A percentile compares a stretch with the other conserved stretches of the same genome.
These are phyloP conservation scores for Drepana arcuata DNA, from an alignment of 1,140 invertebrate genomes.

Conservation along the genomic window DNA sequence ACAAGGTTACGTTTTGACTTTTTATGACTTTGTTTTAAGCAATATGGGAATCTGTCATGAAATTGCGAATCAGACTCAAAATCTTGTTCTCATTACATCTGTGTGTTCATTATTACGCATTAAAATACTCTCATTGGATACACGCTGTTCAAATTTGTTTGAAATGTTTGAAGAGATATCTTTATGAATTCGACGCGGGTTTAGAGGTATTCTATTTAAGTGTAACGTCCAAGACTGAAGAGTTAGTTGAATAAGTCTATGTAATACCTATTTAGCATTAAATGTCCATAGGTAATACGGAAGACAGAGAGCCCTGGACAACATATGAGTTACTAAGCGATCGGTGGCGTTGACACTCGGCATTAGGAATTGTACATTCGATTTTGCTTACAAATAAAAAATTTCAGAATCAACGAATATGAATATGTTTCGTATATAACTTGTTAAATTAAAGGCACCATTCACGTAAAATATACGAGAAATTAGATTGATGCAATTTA, in stretches of 20 bases:
- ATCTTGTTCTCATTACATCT: too few species aligned
- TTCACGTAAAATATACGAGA: conserved; percentile 38
- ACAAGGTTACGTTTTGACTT: too few species aligned
- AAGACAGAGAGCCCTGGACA: conserved; percentile 28
- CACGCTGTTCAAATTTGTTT: too few species aligned
- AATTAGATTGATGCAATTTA: too few species aligned
- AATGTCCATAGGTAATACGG: conserved; percentile 64
- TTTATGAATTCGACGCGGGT: conserved; percentile 61
- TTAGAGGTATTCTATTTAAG: conserved; percentile 69
- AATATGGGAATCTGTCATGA: too few species aligned
- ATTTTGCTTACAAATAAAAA: conserved; percentile 57
- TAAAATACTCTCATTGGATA: too few species aligned
- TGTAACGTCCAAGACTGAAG: conserved; percentile 71
- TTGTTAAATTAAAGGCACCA: conserved; percentile 24
- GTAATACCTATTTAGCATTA: conserved; percentile 67
- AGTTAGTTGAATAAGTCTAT: conserved; percentile 66
- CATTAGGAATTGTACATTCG: conserved; percentile 18
- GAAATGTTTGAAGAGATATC: conserved; percentile 21
- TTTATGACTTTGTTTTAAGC: too few species aligned
- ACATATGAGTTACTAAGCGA: not conserved
- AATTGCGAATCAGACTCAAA: too few species aligned
- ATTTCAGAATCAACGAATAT: conserved; percentile 67
- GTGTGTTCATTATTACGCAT: too few species aligned
- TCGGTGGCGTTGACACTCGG: conserved; percentile 17
- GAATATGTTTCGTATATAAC: conserved; percentile 55